Percentiles rank a stretch among this genome's conserved stretches.
Evolutionary conservation across 2,888 invertebrate species (phyloP).

Genomic region (Diogma glabrata): DNA sequence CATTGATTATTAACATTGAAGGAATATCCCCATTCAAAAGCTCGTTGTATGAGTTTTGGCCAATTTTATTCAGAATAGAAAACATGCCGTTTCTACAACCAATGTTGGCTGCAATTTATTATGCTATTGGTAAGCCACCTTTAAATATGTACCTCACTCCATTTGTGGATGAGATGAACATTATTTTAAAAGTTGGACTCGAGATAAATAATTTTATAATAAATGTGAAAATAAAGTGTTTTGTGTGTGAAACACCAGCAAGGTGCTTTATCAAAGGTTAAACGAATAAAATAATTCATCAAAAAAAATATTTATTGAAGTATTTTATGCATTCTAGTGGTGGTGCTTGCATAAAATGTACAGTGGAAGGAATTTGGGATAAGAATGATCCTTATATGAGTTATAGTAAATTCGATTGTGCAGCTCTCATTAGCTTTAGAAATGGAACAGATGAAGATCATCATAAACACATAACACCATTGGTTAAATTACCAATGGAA

Average conservation of each 20-base stretch:
- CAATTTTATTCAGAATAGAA: not conserved
- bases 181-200: too few species aligned
- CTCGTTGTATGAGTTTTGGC: not conserved
- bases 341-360: too few species aligned
- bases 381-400: too few species aligned
- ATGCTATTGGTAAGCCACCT: not conserved
- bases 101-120: not conserved
- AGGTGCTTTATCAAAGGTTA: not conserved
- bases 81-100: not conserved
- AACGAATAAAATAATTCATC: too few species aligned
- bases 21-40: not conserved
- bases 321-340: too few species aligned
- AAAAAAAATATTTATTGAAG: too few species aligned
- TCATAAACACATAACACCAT: too few species aligned
- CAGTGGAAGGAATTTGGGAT: too few species aligned
- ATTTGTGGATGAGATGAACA: not conserved
- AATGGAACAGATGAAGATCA: too few species aligned
- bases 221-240: not conserved
- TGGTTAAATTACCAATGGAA: too few species aligned
- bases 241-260: not conserved
- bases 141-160: not conserved
- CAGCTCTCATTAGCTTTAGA: too few species aligned
- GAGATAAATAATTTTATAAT: not conserved
- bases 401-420: too few species aligned
- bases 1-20: not conserved